Percentiles rank a stretch among this genome's conserved stretches.
phyloP scores from a whole-genome alignment of 2,113 vertebrate genomes.

The Dasyprocta punctata region DNA sequence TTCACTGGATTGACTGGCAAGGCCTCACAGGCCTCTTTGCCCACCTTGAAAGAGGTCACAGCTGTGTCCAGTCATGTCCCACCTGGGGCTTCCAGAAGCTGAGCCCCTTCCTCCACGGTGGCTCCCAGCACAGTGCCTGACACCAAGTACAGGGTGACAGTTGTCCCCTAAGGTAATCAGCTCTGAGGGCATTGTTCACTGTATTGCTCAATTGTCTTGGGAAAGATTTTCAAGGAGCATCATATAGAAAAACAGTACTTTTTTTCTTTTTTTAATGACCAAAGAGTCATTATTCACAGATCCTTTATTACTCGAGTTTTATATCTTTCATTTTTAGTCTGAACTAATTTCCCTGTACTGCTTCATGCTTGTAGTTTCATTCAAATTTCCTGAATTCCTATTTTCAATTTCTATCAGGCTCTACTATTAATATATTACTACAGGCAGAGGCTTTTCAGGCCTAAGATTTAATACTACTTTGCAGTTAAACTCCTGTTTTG shows the following conservation, averaged over 20 bases:
- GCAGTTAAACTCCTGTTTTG: background rate
- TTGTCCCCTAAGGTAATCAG: background rate
- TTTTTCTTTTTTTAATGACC: background rate
- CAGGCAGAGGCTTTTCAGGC: background rate
- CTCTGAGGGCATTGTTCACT: background rate
- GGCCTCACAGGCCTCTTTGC: accelerated
- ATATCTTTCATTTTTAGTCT: background rate
- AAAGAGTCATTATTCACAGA: background rate
- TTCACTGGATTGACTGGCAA: accelerated
- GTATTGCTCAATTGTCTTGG: background rate
- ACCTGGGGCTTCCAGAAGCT: accelerated
- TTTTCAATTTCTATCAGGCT: background rate
- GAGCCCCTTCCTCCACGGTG: background rate
- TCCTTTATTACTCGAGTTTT: background rate
- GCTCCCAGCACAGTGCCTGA: background rate
- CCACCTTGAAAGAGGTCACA: accelerated
- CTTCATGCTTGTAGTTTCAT: background rate
- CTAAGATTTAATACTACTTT: background rate
- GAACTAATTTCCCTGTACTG: background rate
- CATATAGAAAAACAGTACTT: background rate
- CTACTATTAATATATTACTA: background rate
- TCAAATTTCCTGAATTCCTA: background rate
- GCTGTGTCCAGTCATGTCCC: accelerated
- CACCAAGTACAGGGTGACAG: background rate
- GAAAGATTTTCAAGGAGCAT: background rate